phyloP scores from a whole-genome alignment of 1,140 invertebrate genomes.

The Aphelenchoides avenae region DNA sequence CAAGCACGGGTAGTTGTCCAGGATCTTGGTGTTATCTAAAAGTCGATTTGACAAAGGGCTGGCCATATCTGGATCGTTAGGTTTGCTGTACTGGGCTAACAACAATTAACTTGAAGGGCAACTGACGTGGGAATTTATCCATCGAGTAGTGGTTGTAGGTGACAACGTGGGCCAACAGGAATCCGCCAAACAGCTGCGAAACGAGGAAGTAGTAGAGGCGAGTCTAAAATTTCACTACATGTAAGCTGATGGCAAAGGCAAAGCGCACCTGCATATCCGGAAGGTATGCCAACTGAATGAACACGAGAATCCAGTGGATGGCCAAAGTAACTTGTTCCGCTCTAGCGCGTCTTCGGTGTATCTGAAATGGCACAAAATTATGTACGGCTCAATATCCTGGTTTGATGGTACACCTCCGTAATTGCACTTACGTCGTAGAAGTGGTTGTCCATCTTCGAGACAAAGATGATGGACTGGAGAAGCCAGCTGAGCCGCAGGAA shows the following conservation, averaged over 20 bases:
- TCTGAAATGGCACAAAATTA: too few relatives aligned
- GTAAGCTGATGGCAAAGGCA: too few relatives aligned
- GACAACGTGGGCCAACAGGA: slow-evolving; percentile 56
- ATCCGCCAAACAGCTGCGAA: slow-evolving; percentile 52
- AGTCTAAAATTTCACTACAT: too few relatives aligned
- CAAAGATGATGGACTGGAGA: slow-evolving; percentile 52
- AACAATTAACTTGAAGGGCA: not conserved
- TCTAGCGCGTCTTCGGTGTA: slow-evolving; percentile 35
- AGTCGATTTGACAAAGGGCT: too few relatives aligned
- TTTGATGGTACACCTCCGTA: too few relatives aligned
- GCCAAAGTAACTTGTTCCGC: slow-evolving; percentile 44
- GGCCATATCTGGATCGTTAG: too few relatives aligned
- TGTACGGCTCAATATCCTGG: too few relatives aligned
- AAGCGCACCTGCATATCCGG: slow-evolving; percentile 40
- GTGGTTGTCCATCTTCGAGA: slow-evolving; percentile 42
- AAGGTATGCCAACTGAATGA: slow-evolving; percentile 48
- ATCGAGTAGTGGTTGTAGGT: slow-evolving; percentile 59
- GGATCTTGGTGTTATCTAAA: slow-evolving; percentile 55
- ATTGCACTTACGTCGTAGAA: slow-evolving; percentile 46
- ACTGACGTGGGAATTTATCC: slow-evolving; percentile 55
- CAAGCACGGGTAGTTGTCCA: slow-evolving; percentile 56
- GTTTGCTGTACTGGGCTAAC: too few relatives aligned
- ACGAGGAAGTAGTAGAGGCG: slow-evolving; percentile 43
- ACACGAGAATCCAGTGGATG: slow-evolving; percentile 51
- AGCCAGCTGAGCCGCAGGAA: slow-evolving; percentile 57